These are phyloP conservation scores for Anticlea derivata DNA, from an alignment of 2,888 invertebrate species.

Conservation along the genomic window DNA sequence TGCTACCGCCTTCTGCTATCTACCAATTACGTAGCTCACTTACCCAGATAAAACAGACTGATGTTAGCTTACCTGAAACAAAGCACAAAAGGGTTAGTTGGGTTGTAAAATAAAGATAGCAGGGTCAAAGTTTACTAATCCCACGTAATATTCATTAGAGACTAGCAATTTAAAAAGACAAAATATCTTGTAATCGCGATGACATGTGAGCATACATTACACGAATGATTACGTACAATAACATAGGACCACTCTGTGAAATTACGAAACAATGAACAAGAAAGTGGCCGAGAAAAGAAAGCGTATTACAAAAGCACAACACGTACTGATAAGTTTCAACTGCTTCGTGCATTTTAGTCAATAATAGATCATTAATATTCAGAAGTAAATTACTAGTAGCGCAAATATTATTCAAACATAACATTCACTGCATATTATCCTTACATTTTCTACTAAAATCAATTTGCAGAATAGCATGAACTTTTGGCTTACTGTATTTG, in stretches of 20 bases:
- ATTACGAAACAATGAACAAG: constrained; percentile 76
- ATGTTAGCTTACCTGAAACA: constrained; percentile 72
- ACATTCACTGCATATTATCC: too few relatives aligned
- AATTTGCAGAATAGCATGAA: too few relatives aligned
- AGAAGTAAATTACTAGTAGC: not conserved
- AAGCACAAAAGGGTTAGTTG: constrained; percentile 44
- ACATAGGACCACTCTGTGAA: constrained; percentile 56
- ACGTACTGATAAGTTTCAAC: constrained; percentile 43
- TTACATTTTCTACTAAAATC: not conserved
- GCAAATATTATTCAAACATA: not conserved
- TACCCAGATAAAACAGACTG: constrained; percentile 46
- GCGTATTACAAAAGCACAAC: constrained; percentile 56
- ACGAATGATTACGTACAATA: constrained; percentile 67
- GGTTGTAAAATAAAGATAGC: constrained; percentile 29
- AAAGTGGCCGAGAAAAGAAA: constrained; percentile 73
- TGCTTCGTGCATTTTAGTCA: constrained; percentile 23
- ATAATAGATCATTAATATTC: constrained; percentile 24
- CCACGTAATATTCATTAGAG: constrained; percentile 48
- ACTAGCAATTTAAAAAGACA: constrained; percentile 43
- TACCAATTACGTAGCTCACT: constrained; percentile 48
- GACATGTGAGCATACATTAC: constrained; percentile 68
- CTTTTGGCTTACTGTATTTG: not conserved
- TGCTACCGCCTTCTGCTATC: constrained; percentile 44
- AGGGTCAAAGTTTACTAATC: constrained; percentile 61
- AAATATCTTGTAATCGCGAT: constrained; percentile 63